Evolutionary conservation across 2,888 invertebrate genomes (phyloP).

Genomic region (Ferdinandea cuprea): DNA sequence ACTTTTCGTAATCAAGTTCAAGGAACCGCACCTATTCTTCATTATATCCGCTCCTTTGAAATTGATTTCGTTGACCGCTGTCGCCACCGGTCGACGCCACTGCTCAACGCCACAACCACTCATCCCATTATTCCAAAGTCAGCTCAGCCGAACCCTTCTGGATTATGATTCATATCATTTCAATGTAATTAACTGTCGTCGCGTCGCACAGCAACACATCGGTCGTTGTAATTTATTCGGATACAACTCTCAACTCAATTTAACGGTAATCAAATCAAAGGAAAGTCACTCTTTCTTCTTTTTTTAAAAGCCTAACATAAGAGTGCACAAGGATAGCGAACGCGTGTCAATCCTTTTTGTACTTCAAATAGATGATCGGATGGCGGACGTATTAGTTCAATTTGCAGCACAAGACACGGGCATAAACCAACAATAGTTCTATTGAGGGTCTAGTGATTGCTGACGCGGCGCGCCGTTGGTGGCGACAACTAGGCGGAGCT

Average conservation of each 20-base stretch:
- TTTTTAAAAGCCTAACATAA: slow-evolving; percentile 1
- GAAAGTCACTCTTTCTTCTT: slow-evolving; percentile 68
- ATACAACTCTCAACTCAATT: slow-evolving; percentile 40
- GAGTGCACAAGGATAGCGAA: neutral
- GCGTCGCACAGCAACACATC: slow-evolving; percentile 59
- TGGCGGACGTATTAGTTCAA: neutral
- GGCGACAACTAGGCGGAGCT: slow-evolving; percentile 64
- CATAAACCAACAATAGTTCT: slow-evolving; percentile 24
- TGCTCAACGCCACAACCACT: neutral
- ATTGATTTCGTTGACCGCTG: slow-evolving; percentile 44
- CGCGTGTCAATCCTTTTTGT: slow-evolving; percentile 48
- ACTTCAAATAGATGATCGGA: neutral
- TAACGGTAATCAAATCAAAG: slow-evolving; percentile 68
- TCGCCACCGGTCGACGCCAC: slow-evolving; percentile 14
- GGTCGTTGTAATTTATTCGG: slow-evolving; percentile 40
- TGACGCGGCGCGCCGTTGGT: neutral
- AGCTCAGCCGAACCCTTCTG: slow-evolving; percentile 48
- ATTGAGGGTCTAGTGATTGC: slow-evolving; percentile 15
- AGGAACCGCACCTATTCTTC: slow-evolving; percentile 55
- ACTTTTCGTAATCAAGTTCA: slow-evolving; percentile 35
- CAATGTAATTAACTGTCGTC: slow-evolving; percentile 60
- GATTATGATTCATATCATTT: slow-evolving; percentile 62
- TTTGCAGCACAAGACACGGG: neutral
- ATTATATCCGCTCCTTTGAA: slow-evolving; percentile 67
- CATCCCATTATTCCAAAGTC: slow-evolving; percentile 7